A percentile compares a stretch with the other conserved stretches of the same genome.
Conservation (phyloP, 2,888 invertebrate genomes). For the Eristalinus sepulchralis region DNA sequence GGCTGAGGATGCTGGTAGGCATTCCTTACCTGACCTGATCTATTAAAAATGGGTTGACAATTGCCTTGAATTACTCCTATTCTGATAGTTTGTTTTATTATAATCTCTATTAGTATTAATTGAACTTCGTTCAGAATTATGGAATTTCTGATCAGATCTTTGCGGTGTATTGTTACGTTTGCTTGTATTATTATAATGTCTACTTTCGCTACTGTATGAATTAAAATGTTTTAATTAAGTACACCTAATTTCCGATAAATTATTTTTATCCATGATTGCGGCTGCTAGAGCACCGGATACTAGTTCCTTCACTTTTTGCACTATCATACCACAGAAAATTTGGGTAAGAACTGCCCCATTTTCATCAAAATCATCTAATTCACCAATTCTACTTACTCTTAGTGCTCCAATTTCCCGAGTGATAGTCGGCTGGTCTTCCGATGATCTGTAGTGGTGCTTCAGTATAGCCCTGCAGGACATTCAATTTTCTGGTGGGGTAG, state of each 20-base stretch:
- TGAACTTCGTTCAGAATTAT: neutral
- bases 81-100: neutral
- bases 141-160: neutral
- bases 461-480: neutral
- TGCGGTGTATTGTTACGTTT: neutral
- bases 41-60: neutral
- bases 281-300: constrained; percentile 25
- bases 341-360: too few relatives aligned
- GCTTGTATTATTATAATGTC: neutral
- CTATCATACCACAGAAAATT: too few relatives aligned
- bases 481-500: neutral
- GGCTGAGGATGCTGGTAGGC: neutral
- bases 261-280: constrained; percentile 14
- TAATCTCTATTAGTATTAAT: neutral
- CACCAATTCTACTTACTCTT: too few relatives aligned
- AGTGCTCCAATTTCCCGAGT: too few relatives aligned
- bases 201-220: too few relatives aligned
- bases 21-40: constrained; percentile 1
- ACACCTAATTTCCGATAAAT: neutral
- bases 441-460: neutral
- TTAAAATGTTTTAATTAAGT: neutral
- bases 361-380: too few relatives aligned
- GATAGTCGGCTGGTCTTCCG: constrained; percentile 9
- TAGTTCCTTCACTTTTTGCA: constrained; percentile 40
- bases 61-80: neutral